Percentiles rank a stretch among this genome's conserved stretches.
phyloP scores from a whole-genome alignment of 2,797 vertebrate species.

The Oophaga sylvatica region DNA sequence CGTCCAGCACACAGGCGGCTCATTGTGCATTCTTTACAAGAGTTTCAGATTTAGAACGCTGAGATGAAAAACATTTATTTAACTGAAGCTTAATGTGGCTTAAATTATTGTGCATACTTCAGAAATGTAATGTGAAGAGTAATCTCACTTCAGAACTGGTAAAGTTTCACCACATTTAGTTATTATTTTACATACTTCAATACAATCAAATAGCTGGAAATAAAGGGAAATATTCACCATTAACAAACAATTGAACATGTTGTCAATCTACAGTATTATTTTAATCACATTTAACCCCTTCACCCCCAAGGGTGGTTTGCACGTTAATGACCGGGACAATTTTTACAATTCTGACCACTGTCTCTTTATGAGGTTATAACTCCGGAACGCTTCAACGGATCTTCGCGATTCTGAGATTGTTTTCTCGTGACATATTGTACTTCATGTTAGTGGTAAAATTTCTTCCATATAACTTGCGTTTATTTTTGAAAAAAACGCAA shows the following conservation, averaged over 20 bases:
- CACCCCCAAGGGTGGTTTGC: too few relatives aligned
- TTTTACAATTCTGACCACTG: too few relatives aligned
- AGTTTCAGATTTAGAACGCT: slow-evolving; percentile 27
- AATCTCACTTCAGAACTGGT: slow-evolving; percentile 14
- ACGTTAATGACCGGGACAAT: too few relatives aligned
- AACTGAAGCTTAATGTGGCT: slow-evolving; percentile 44
- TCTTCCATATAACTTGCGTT: too few relatives aligned
- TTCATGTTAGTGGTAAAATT: too few relatives aligned
- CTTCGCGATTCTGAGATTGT: too few relatives aligned
- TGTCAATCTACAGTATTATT: background rate
- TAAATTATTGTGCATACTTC: slow-evolving; percentile 42
- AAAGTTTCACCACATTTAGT: background rate
- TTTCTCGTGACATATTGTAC: too few relatives aligned
- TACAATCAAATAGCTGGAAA: background rate
- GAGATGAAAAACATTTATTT: slow-evolving; percentile 47
- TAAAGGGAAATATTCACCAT: background rate
- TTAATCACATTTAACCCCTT: background rate
- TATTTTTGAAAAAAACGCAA: too few relatives aligned
- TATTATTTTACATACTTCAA: slow-evolving; percentile 7
- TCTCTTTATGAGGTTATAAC: too few relatives aligned
- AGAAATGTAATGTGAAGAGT: slow-evolving; percentile 6
- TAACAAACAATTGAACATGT: background rate
- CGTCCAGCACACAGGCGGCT: slow-evolving; percentile 12
- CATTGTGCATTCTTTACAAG: slow-evolving; percentile 46
- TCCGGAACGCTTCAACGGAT: too few relatives aligned